These are phyloP conservation scores for Grapholita molesta DNA, from an alignment of 1,140 invertebrate genomes.

Conservation along the genomic window DNA sequence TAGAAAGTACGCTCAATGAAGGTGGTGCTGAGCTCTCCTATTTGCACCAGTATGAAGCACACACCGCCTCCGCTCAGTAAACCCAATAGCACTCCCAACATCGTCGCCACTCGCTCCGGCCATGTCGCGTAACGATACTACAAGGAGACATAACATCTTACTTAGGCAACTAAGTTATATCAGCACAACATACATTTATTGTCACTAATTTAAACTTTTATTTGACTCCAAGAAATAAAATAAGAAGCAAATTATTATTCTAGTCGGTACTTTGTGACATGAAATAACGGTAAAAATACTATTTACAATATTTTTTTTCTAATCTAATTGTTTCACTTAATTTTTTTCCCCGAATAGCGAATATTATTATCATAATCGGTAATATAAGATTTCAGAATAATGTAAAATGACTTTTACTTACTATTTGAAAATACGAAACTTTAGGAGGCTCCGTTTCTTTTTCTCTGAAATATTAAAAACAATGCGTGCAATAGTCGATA, in stretches of 20 bases:
- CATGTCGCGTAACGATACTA: constrained; percentile 72
- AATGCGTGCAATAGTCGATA: background rate
- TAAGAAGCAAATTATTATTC: no score
- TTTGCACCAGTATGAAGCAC: constrained; percentile 83
- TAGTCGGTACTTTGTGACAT: no score
- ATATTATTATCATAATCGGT: no score
- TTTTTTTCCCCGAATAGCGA: no score
- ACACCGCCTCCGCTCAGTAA: constrained; percentile 69
- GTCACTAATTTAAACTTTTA: no score
- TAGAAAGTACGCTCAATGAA: constrained; percentile 79
- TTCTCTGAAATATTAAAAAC: background rate
- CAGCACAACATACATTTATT: no score
- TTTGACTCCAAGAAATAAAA: no score
- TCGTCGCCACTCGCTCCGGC: constrained; percentile 52
- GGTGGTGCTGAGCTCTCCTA: constrained; percentile 84
- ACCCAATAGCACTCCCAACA: constrained; percentile 58
- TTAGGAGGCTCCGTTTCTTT: background rate
- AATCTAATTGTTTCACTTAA: no score
- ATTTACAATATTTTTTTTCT: no score
- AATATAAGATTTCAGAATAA: background rate
- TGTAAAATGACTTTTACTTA: background rate
- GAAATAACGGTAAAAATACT: no score
- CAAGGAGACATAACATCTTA: background rate
- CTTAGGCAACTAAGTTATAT: no score
- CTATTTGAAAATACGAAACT: constrained; percentile 4